Percentiles rank a stretch among this genome's conserved stretches.
phyloP scores from a whole-genome alignment of 2,113 vertebrate species.

The Oryzias melastigma region DNA sequence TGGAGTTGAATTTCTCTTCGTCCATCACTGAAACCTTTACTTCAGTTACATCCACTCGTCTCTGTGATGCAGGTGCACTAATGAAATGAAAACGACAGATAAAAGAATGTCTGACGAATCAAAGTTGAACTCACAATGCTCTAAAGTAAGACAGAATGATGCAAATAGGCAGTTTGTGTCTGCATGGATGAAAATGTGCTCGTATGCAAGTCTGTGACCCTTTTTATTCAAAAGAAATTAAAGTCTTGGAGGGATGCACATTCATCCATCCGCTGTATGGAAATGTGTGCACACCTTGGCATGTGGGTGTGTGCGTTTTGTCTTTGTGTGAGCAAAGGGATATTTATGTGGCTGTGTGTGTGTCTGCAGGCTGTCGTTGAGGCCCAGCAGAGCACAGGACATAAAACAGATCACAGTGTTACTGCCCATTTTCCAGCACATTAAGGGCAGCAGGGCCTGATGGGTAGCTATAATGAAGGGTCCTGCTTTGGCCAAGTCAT shows the following conservation, averaged over 20 bases:
- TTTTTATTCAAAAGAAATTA: constrained; percentile 10
- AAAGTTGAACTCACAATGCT: too few relatives aligned
- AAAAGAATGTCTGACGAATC: too few relatives aligned
- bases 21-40: too few relatives aligned
- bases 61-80: too few relatives aligned
- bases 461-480: constrained; percentile 64
- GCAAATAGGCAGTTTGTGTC: not conserved
- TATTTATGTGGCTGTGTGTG: constrained; percentile 14
- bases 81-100: too few relatives aligned
- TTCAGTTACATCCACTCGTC: too few relatives aligned
- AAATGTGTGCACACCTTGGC: not conserved
- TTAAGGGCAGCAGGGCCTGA: constrained; percentile 67
- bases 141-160: too few relatives aligned
- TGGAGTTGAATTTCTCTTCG: too few relatives aligned
- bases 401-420: constrained; percentile 66
- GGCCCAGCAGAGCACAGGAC: constrained; percentile 41
- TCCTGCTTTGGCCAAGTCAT: constrained; percentile 60
- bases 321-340: constrained; percentile 8
- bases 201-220: constrained; percentile 4
- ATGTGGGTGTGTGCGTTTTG: constrained; percentile 3
- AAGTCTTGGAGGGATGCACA: constrained; percentile 7
- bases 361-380: constrained; percentile 25
- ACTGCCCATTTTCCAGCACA: constrained; percentile 71
- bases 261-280: constrained; percentile 3
- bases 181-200: constrained; percentile 13